These are phyloP conservation scores for Scolopax rusticola DNA, from an alignment of 2,797 vertebrate genomes.

Conservation along the genomic window DNA sequence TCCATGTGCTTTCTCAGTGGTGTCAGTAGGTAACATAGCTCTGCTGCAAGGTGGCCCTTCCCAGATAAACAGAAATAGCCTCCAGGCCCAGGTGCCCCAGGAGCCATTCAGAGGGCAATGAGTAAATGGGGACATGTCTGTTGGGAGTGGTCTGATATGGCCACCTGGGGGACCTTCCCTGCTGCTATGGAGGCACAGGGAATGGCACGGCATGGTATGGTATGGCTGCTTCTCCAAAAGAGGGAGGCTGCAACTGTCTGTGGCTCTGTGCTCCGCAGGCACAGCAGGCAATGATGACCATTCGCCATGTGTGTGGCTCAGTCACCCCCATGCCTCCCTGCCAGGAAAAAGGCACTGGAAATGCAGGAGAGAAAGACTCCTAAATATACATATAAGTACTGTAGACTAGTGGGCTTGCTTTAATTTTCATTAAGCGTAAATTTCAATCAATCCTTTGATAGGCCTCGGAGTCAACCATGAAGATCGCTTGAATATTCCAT, in stretches of 20 bases:
- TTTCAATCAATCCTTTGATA: background rate
- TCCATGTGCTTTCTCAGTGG: fast-evolving
- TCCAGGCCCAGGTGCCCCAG: background rate
- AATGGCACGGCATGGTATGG: background rate
- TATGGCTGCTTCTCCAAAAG: background rate
- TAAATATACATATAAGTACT: background rate
- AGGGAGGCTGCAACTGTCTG: background rate
- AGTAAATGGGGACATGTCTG: background rate
- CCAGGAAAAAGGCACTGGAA: background rate
- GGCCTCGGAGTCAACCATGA: background rate
- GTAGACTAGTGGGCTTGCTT: background rate
- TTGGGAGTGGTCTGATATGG: no score
- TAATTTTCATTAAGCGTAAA: background rate
- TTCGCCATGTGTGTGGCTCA: fast-evolving
- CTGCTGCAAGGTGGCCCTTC: background rate
- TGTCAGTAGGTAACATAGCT: fast-evolving
- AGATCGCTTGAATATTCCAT: background rate
- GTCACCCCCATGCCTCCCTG: background rate
- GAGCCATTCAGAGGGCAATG: background rate
- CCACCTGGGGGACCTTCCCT: background rate
- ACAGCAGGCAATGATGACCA: background rate
- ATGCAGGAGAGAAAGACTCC: background rate
- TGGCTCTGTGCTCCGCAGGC: background rate
- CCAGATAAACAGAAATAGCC: background rate
- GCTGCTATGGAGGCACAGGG: background rate